A percentile compares a stretch with the other conserved stretches of the same genome.
Evolutionary conservation across 1,140 invertebrate genomes (phyloP).

Genomic region (Wasmannia auropunctata): DNA sequence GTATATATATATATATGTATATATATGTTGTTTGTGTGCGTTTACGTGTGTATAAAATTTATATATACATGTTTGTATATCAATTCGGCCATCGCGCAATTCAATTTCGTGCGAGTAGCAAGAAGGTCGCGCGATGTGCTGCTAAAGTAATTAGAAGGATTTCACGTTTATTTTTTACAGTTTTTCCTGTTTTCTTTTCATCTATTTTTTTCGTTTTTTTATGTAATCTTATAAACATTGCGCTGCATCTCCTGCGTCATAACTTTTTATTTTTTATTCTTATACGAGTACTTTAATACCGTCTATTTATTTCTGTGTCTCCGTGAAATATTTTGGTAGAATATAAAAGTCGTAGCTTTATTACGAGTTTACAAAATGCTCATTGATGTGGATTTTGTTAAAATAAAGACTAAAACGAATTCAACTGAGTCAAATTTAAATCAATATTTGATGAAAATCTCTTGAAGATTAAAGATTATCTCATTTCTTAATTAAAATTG

Average conservation of each 20-base stretch:
- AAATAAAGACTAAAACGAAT: neutral
- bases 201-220: neutral
- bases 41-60: too few species aligned
- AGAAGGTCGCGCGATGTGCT: slow-evolving; percentile 5
- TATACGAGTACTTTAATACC: neutral
- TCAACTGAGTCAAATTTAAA: neutral
- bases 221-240: neutral
- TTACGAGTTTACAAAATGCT: neutral
- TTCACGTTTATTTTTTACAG: neutral
- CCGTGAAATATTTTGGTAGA: neutral
- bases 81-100: slow-evolving; percentile 9
- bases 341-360: neutral
- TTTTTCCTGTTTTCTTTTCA: neutral
- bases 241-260: neutral
- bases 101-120: slow-evolving; percentile 8
- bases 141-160: slow-evolving; percentile 14
- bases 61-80: neutral
- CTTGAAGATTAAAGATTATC: neutral
- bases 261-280: neutral
- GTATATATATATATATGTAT: neutral
- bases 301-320: neutral
- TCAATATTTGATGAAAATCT: neutral
- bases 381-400: neutral
- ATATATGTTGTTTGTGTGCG: too few species aligned
- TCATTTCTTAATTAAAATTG: neutral